These are phyloP conservation scores for Muscicapa striata DNA, from an alignment of 2,797 vertebrate species.

Conservation along the genomic window DNA sequence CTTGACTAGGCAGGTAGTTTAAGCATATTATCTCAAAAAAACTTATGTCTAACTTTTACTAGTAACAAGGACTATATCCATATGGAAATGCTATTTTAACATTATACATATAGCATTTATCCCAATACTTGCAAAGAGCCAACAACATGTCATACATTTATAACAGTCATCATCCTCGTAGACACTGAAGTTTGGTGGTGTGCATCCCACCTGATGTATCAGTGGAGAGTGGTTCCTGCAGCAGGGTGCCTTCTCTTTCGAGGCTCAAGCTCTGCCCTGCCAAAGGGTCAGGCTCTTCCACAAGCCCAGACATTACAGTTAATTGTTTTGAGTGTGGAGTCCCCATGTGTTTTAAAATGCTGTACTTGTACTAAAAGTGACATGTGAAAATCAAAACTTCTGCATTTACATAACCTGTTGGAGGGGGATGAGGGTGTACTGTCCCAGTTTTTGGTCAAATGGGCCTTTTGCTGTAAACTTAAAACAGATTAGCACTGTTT, in stretches of 20 bases:
- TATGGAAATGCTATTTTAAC: too few species aligned
- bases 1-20: too few species aligned
- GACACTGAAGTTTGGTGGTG: background rate
- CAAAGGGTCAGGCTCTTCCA: background rate
- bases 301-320: fast-evolving
- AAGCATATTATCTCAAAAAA: too few species aligned
- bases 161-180: background rate
- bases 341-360: background rate
- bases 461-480: background rate
- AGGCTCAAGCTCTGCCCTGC: background rate
- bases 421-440: background rate
- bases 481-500: fast-evolving
- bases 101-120: too few species aligned
- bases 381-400: background rate
- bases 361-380: background rate
- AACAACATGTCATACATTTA: too few species aligned
- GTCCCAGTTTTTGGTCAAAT: background rate
- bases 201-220: background rate
- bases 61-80: too few species aligned
- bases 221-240: background rate
- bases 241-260: fast-evolving
- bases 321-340: fast-evolving
- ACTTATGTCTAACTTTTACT: too few species aligned
- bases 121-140: too few species aligned
- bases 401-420: background rate